Base-by-base conservation (phyloP, 2,113 vertebrate species). In the Notarius quadriscutis region DNA sequence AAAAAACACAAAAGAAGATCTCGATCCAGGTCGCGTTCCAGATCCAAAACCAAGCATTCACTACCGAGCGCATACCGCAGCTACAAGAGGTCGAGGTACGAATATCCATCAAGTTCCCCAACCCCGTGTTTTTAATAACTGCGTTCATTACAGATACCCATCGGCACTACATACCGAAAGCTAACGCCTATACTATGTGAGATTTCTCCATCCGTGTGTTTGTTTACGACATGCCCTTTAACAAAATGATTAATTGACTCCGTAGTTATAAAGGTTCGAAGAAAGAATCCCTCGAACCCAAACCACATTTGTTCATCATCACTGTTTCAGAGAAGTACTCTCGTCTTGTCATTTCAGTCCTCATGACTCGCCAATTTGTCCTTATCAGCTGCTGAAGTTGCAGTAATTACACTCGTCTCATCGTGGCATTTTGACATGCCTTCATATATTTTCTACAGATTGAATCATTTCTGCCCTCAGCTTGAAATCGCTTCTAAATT, bases 31-130 rank as follows among this genome's bases (percentile, higher is more conserved):
- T 97, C 96, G 0, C 95, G 95, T 10, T 98, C 91, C 79, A 88
- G 87, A 58, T 93, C 97, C 41, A 99, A 97, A 95, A 96, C 93
- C 86, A 97, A 96, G 94, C 97, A 98, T 87, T 93, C 96, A 0
- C 96, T 99, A 71, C 97, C 98, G 92, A 99, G 96, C 89, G 97
- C 98, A 88, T 99, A 99, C 93, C 96, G 96, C 91, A 97, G 95
- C 41, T 93, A 95, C 34, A 96, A 96, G 88, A 95, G 96, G 88
- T 96, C 97, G 69, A 97, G 97, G 98, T 99, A 94, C 9, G 0
- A 27, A 18, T 87, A 78, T 71, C 84, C 51, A 17, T 81, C 53
- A 41, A 4, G 17, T 74, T 2, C 82, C 72, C 22, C 53, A 1
- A 0, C 22, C 6, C 7, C 25, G 7, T 48, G 27, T 8, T 75